A percentile compares a stretch with the other conserved stretches of the same genome.
Conservation (phyloP, 64 coral and sea anemone species). For the Orbicella faveolata region DNA sequence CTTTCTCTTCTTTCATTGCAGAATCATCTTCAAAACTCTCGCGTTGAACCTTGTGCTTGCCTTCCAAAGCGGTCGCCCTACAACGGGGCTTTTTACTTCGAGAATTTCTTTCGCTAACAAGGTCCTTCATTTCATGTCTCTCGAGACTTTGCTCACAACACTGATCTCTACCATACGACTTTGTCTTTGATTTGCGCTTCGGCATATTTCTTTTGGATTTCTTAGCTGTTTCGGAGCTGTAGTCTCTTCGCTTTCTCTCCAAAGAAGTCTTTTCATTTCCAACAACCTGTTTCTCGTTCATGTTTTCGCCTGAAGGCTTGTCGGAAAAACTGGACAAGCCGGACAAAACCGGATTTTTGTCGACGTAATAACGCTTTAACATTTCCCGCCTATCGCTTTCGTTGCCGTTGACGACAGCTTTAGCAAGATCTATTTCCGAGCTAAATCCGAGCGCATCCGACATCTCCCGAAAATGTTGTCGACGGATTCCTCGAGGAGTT, state of each 20-base stretch:
- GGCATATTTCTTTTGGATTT: neutral
- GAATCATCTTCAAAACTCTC: neutral
- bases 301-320: neutral
- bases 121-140: neutral
- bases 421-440: conserved; percentile 64
- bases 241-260: neutral
- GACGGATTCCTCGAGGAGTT: conserved; percentile 68
- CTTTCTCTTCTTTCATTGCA: neutral
- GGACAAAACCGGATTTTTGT: conserved; percentile 47
- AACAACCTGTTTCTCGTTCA: neutral
- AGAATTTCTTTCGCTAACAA: neutral
- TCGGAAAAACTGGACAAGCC: conserved; percentile 21
- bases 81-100: neutral
- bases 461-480: conserved; percentile 68
- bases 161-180: neutral
- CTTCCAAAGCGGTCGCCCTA: too few relatives aligned
- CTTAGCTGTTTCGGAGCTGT: neutral
- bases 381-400: conserved; percentile 17
- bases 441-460: conserved; percentile 38
- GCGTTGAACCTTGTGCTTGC: neutral
- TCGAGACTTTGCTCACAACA: neutral
- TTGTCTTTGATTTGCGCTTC: neutral
- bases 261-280: neutral
- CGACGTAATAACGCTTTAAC: conserved; percentile 55
- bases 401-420: conserved; percentile 7